Conservation (phyloP, 2,888 invertebrate genomes). For the Corythucha ciliata region DNA sequence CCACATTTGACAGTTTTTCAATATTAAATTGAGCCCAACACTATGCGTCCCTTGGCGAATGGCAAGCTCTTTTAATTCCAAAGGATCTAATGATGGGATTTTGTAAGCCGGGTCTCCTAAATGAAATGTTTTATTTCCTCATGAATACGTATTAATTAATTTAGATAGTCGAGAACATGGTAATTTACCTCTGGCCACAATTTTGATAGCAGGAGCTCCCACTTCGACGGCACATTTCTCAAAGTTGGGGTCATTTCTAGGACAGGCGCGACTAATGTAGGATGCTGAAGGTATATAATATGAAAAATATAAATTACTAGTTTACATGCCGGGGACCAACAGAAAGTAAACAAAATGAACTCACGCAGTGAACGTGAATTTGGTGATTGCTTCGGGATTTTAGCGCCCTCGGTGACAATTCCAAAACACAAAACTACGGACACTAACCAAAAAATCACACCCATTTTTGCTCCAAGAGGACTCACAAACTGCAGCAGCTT, state of each 20-base stretch:
- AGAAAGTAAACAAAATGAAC: no score
- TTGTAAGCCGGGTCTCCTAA: slow-evolving; percentile 37
- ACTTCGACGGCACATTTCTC: slow-evolving; percentile 36
- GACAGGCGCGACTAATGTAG: slow-evolving; percentile 36
- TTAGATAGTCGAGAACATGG: no score
- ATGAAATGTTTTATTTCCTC: neutral
- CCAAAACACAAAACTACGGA: no score
- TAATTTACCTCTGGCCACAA: slow-evolving; percentile 34
- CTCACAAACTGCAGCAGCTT: no score
- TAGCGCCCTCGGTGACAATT: no score
- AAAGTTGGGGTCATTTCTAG: slow-evolving; percentile 34
- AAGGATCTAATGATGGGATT: slow-evolving; percentile 35
- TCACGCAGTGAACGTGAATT: no score
- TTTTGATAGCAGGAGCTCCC: slow-evolving; percentile 33
- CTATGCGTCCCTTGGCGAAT: slow-evolving; percentile 36
- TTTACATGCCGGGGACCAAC: no score
- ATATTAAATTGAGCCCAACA: slow-evolving; percentile 34
- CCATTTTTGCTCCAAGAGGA: no score
- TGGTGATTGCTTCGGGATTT: no score
- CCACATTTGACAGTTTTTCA: slow-evolving; percentile 34
- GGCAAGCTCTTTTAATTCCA: slow-evolving; percentile 32
- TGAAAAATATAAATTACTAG: no score
- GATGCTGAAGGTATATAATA: no score
- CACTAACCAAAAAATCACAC: no score
- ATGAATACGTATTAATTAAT: neutral